A percentile compares a stretch with the other conserved stretches of the same genome.
These are phyloP conservation scores for Oscheius sp. DNA, from an alignment of 1,140 invertebrate species.

Conservation along the genomic window DNA sequence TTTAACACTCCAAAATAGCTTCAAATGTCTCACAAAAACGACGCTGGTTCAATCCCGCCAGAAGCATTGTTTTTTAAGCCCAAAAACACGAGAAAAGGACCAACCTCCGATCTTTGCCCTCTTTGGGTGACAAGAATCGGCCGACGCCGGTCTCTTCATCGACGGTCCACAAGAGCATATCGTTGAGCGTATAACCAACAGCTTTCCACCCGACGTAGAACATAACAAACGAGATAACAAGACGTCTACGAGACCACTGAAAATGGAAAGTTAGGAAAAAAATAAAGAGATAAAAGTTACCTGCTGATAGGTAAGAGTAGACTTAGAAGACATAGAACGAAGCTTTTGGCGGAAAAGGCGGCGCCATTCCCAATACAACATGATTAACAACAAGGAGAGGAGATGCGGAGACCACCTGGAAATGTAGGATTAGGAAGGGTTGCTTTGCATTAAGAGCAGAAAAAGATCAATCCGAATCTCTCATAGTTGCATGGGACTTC, in stretches of 20 bases:
- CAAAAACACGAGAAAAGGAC: background rate
- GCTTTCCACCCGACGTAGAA: slow-evolving; percentile 48
- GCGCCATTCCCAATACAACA: slow-evolving; percentile 44
- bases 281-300: background rate
- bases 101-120: slow-evolving; percentile 29
- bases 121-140: slow-evolving; percentile 31
- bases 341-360: slow-evolving; percentile 43
- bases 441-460: background rate
- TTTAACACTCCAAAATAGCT: too few species aligned
- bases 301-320: slow-evolving; percentile 30
- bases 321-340: slow-evolving; percentile 29
- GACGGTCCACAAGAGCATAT: slow-evolving; percentile 40
- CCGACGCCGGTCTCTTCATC: slow-evolving; percentile 42
- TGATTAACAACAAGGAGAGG: slow-evolving; percentile 25
- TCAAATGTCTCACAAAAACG: too few species aligned
- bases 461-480: background rate
- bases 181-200: slow-evolving; percentile 41
- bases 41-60: too few species aligned
- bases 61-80: too few species aligned
- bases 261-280: slow-evolving; percentile 20
- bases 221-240: slow-evolving; percentile 45
- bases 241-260: slow-evolving; percentile 40
- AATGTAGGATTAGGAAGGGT: background rate
- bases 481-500: too few species aligned
- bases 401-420: background rate